Evolutionary conservation across 2,888 invertebrate species (phyloP), one percentile per base, ranked within the genome.

Genomic region (Schizaphis graminum): DNA sequence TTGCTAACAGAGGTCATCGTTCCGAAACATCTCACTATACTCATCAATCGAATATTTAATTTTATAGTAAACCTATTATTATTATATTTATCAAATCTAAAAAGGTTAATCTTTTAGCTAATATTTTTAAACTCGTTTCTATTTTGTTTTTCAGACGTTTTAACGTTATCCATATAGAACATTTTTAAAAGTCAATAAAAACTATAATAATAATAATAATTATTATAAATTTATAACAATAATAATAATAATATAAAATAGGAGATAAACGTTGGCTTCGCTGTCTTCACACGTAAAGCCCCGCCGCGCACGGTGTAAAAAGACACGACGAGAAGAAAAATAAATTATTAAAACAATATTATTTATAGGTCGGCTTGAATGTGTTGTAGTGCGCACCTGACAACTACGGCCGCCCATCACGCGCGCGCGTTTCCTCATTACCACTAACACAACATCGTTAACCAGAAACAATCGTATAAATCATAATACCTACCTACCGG

Each of bases 371-470:
- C 47, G 47, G 77, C 35, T 35, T 26, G 47, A 11, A 16, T 21
- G 47, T n/a, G 67, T n/a, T 26, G 67, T 28, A 47, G 61, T 16
- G 13, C 47, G 24, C 47, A 21, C 11, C 77, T 11, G 53, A 77
- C 35, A 28, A 53, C 53, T 53, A 77, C 91, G 77, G 77, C 53
- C 91, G 77, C 91, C 91, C 91, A 91, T 77, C 67, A 67, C 90
- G 84, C 56, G 16, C 67, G 47, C 90, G 49, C 84, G 84, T 91
- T 91, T 41, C 77, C 91, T 91, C 91, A 91, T 91, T 85, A 85
- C 56, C 56, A 47, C 41, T 56, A 91, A 91, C 91, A 84, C 85
- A 56, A 91, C 84, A 91, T 91, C 91, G 91, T 91, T 91, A 91
- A 91, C 91, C 56, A 28, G 85, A 91, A 91, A 91, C 84, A 91